Evolutionary conservation across 2,797 vertebrate genomes (phyloP).

Genomic region (Pangasius sanitwongsei): DNA sequence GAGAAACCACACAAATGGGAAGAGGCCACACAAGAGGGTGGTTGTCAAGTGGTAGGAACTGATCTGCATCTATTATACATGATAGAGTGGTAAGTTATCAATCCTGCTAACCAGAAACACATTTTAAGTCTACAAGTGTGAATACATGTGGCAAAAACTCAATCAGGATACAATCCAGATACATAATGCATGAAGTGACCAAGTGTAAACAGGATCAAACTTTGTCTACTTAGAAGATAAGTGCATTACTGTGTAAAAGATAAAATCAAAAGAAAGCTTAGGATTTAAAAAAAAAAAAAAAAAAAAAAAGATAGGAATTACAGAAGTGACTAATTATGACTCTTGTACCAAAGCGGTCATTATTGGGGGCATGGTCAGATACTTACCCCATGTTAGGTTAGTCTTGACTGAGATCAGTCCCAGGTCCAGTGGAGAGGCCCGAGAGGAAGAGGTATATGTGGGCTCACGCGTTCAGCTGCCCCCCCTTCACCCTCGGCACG

Average conservation of each 20-base stretch:
- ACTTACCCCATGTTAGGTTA: conserved; percentile 80
- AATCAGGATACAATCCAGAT: neutral
- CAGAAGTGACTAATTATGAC: neutral
- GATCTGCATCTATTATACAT: neutral
- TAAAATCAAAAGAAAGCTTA: neutral
- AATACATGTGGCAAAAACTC: neutral
- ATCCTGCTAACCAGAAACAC: neutral
- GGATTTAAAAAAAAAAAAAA: neutral
- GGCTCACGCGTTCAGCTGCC: conserved; percentile 60
- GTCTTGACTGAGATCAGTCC: conserved; percentile 79
- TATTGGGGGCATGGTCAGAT: conserved; percentile 72
- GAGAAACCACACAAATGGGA: neutral
- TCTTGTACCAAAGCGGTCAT: conserved; percentile 55
- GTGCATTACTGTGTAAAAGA: neutral
- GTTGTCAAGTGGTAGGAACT: neutral
- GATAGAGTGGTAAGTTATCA: neutral
- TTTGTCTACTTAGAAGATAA: neutral
- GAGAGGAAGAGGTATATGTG: conserved; percentile 64
- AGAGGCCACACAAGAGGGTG: neutral
- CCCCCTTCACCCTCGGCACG: conserved; percentile 73
- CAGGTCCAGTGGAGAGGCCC: conserved; percentile 77
- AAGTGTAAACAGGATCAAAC: conserved; percentile 22
- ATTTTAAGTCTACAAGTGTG: neutral
- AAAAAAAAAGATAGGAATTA: neutral
- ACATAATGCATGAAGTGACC: conserved; percentile 5